Base-by-base conservation (phyloP, 2,113 vertebrate species). In the Carollia perspicillata region DNA sequence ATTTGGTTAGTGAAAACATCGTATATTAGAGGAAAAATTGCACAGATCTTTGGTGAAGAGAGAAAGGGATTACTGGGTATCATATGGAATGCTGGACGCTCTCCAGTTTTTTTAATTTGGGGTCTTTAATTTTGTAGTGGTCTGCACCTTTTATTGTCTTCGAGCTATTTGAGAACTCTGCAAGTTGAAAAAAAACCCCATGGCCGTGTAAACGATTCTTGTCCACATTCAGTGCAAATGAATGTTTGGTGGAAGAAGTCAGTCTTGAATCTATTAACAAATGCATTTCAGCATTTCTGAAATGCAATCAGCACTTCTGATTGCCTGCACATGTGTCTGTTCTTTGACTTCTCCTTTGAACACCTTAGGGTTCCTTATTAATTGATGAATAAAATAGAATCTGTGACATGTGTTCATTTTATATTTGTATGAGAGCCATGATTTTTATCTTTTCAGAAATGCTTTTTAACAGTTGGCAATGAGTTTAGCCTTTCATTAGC, bases 311-410 rank as follows among this genome's bases (percentile, higher is more conserved):
- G 49, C 37, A 16, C 22, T 95, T 79, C 71, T 95, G 92, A 86
- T 95, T 28, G 69, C 51, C 79, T 92, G 5, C 69, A 26, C 35
- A 30, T 75, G 72, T 35, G 30, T 53, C 92, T 71, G 17, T 35
- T 40, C 42, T 92, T 79, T 65, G 87, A 68, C 37, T 28, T 89
- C 75, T 84, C 55, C 83, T 97, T 92, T 94, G 96, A 84, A 84
- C 74, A 80, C 69, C 17, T 84, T 85, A 74, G 77, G n/a, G n/a
- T 40, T 79, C 55, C 40, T 93, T 55, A 23, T 88, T 84, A 71
- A 85, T 42, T 65, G 87, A 72, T 81, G 30, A 84, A 69, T 69
- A 63, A 42, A 79, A 44, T 58, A 69, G 75, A 87, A 90, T 68
- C 71, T 80, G 83, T 74, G 80, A 83, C 60, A 63, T 37, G 1